Conservation (phyloP, 2,797 vertebrate genomes). For the Sebastes alutus region DNA sequence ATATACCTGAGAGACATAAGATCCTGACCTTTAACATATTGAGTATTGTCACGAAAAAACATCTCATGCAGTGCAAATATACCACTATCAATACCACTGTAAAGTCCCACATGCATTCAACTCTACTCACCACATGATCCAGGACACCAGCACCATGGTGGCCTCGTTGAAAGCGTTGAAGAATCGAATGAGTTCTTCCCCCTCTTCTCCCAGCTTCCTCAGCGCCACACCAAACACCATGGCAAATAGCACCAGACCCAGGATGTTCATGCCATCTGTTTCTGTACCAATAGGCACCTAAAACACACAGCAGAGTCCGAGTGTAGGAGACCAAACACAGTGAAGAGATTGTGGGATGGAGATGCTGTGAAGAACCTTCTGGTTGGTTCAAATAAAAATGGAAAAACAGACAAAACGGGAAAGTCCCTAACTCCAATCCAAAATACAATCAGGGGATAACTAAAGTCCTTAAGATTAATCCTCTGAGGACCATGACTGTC, state of each 20-base stretch:
- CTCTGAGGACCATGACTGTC: neutral
- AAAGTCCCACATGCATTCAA: neutral
- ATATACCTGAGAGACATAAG: slow-evolving; percentile 88
- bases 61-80: neutral
- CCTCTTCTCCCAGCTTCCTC: slow-evolving; percentile 92
- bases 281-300: slow-evolving; percentile 91
- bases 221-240: slow-evolving; percentile 95
- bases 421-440: neutral
- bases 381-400: neutral
- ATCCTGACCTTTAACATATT: neutral
- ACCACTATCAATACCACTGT: neutral
- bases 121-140: slow-evolving; percentile 97
- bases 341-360: neutral
- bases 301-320: slow-evolving; percentile 26
- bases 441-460: neutral
- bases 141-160: slow-evolving; percentile 98
- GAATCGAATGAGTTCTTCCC: slow-evolving; percentile 96
- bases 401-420: neutral
- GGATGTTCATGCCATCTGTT: slow-evolving; percentile 96
- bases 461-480: neutral
- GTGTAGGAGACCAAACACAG: neutral
- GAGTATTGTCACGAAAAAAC: neutral
- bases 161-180: slow-evolving; percentile 98
- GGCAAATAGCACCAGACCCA: slow-evolving; percentile 95
- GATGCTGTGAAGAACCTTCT: neutral